Percentiles rank a stretch among this genome's conserved stretches.
Evolutionary conservation across 2,797 vertebrate species (phyloP).

Genomic region (Merluccius polli): DNA sequence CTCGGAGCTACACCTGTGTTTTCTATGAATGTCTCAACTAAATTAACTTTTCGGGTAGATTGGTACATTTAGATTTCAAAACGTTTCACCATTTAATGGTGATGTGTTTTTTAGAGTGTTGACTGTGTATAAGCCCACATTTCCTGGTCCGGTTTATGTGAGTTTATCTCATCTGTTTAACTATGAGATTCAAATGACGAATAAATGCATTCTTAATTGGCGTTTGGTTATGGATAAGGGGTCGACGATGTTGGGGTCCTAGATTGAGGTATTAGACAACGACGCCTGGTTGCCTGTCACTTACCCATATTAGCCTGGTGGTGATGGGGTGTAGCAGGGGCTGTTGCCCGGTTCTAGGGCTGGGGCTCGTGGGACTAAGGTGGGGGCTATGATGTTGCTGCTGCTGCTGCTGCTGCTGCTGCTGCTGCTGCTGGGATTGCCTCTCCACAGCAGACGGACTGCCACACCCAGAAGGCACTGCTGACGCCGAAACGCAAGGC

Average conservation of each 20-base stretch:
- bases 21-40: neutral
- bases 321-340: conserved; percentile 75
- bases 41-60: neutral
- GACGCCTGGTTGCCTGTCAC: conserved; percentile 38
- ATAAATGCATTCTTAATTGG: neutral
- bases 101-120: neutral
- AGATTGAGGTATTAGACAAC: neutral
- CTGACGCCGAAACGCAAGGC: conserved; percentile 85
- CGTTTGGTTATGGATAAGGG: neutral
- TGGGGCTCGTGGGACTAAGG: conserved; percentile 75
- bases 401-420: conserved; percentile 30
- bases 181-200: neutral
- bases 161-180: neutral
- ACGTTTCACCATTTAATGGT: neutral
- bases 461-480: conserved; percentile 89
- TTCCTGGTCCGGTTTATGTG: neutral
- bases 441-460: conserved; percentile 75
- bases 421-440: conserved; percentile 58
- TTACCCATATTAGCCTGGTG: conserved; percentile 81
- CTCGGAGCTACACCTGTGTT: neutral
- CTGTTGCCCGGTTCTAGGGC: conserved; percentile 77
- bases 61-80: neutral
- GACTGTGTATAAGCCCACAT: neutral
- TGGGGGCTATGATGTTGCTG: conserved; percentile 76
- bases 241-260: neutral